Evolutionary conservation across 2,888 invertebrate species (phyloP).

Genomic region (Sminthurinus aureus): DNA sequence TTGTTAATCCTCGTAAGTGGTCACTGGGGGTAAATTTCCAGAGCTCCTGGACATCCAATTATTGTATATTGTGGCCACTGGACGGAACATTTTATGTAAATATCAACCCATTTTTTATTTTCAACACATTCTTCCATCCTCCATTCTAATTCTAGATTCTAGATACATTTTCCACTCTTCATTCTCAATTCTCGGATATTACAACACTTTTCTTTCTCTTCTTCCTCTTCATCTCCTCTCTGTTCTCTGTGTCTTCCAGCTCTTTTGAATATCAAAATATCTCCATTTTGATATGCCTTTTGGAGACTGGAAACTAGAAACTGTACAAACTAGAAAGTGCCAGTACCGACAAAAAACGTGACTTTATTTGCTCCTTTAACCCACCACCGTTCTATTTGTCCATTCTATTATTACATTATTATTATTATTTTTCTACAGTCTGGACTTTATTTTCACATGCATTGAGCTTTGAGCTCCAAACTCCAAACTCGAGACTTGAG

Average conservation of each 20-base stretch:
- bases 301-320: too few relatives aligned
- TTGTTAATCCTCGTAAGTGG: constrained; percentile 33
- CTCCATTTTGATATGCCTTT: background rate
- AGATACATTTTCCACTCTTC: background rate
- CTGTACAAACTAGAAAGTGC: background rate
- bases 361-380: constrained; percentile 1
- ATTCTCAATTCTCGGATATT: background rate
- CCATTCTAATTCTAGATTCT: background rate
- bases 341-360: background rate
- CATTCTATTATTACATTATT: background rate
- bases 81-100: constrained; percentile 18
- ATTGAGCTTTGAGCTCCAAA: too few relatives aligned
- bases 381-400: background rate
- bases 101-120: constrained; percentile 20
- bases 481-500: too few relatives aligned
- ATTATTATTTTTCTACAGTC: too few relatives aligned
- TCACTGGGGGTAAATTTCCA: constrained; percentile 27
- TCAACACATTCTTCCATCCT: background rate
- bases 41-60: constrained; percentile 30
- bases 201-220: background rate
- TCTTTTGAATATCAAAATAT: background rate
- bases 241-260: background rate
- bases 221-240: background rate
- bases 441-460: too few relatives aligned
- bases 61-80: constrained; percentile 32